phyloP scores from a whole-genome alignment of 2,888 invertebrate genomes.

The Eurois occulta region DNA sequence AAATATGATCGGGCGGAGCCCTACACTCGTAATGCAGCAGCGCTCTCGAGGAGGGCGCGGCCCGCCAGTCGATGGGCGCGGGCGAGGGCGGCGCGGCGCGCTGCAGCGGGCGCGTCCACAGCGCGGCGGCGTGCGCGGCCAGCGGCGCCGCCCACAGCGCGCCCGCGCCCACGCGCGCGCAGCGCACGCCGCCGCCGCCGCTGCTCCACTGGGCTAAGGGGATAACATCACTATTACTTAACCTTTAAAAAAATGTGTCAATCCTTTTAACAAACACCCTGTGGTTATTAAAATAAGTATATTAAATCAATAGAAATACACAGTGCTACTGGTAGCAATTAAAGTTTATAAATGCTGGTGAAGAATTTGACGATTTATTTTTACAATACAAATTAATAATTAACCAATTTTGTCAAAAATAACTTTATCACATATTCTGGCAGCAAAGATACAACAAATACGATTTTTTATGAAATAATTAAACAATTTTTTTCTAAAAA shows the following conservation, averaged over 20 bases:
- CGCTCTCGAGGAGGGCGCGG: constrained; percentile 60
- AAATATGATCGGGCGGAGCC: constrained; percentile 80
- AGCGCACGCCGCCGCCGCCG: constrained; percentile 71
- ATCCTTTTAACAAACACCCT: background rate
- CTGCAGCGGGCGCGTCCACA: constrained; percentile 93
- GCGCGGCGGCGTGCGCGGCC: constrained; percentile 93
- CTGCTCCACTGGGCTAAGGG: constrained; percentile 73
- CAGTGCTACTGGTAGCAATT: background rate
- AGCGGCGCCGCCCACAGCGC: constrained; percentile 94
- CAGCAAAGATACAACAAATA: background rate
- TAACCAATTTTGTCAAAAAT: background rate
- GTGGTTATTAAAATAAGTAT: background rate
- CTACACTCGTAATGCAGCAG: constrained; percentile 82
- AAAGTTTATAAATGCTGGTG: too few species aligned
- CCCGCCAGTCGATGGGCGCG: constrained; percentile 78
- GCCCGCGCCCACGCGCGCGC: constrained; percentile 87
- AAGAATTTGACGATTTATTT: too few species aligned
- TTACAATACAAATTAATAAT: too few species aligned
- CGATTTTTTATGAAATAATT: background rate
- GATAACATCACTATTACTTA: background rate
- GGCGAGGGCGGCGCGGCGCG: constrained; percentile 78
- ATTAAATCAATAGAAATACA: background rate
- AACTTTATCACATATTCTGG: background rate
- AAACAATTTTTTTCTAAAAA: background rate
- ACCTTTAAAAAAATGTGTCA: background rate